Evolutionary conservation across 1,140 invertebrate species (phyloP).

Genomic region (Coelopa frigida): DNA sequence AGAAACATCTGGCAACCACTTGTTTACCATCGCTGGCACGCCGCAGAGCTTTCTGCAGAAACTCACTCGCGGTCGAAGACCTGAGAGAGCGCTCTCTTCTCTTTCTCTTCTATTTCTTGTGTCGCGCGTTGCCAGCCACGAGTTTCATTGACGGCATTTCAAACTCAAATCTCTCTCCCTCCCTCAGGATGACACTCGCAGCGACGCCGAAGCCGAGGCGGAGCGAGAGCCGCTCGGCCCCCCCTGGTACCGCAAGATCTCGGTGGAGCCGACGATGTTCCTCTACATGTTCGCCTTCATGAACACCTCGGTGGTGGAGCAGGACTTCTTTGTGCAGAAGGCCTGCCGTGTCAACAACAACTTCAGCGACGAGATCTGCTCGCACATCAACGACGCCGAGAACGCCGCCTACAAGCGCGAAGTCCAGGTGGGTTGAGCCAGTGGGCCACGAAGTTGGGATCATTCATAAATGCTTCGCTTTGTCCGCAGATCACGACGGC

Average conservation of each 20-base stretch:
- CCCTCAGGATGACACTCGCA: too few species aligned
- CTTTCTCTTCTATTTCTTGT: too few species aligned
- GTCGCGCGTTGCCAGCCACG: too few species aligned
- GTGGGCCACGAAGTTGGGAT: not conserved
- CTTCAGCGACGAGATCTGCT: constrained; percentile 56
- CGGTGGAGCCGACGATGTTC: constrained; percentile 70
- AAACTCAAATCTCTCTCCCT: too few species aligned
- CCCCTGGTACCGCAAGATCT: constrained; percentile 33
- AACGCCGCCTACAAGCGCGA: constrained; percentile 52
- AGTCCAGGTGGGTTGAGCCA: constrained; percentile 52
- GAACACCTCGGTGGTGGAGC: constrained; percentile 68
- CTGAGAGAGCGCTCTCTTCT: too few species aligned
- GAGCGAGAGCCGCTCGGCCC: not conserved
- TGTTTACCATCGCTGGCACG: too few species aligned
- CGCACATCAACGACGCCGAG: constrained; percentile 46
- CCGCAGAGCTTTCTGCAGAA: too few species aligned
- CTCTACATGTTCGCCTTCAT: constrained; percentile 74
- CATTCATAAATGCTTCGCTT: constrained; percentile 3
- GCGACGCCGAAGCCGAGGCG: too few species aligned
- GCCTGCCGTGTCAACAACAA: constrained; percentile 63
- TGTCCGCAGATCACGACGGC: constrained; percentile 56
- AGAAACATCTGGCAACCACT: too few species aligned
- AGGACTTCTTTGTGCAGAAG: constrained; percentile 65
- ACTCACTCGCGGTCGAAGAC: too few species aligned
- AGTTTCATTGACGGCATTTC: too few species aligned